Conservation (phyloP, 2,797 vertebrate species). For the Hydrolagus colliei region DNA sequence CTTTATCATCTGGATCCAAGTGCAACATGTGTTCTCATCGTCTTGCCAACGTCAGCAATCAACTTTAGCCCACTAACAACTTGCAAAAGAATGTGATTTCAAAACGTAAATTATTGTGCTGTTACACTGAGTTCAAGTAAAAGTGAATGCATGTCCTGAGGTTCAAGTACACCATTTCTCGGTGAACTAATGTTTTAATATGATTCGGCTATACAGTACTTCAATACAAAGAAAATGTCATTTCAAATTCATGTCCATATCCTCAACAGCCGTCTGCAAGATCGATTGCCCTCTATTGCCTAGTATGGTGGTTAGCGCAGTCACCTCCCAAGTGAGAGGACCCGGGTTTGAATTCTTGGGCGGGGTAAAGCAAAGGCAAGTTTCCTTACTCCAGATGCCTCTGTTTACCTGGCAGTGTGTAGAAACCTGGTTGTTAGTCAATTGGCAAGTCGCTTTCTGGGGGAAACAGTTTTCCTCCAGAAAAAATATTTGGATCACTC, state of each 20-base stretch:
- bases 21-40: conserved; percentile 13
- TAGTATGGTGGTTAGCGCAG: not conserved
- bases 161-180: not conserved
- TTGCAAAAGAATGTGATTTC: not conserved
- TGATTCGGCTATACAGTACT: conserved; percentile 5
- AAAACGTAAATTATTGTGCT: conserved; percentile 2
- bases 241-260: not conserved
- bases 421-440: too few species aligned
- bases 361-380: too few species aligned
- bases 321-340: too few species aligned
- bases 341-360: too few species aligned
- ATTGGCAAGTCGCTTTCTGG: too few species aligned
- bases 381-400: too few species aligned
- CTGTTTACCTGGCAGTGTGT: too few species aligned
- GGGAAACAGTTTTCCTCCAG: too few species aligned
- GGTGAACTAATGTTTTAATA: conserved; percentile 22
- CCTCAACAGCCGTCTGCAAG: not conserved
- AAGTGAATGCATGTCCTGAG: not conserved
- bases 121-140: not conserved
- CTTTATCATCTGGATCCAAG: conserved; percentile 7
- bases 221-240: not conserved
- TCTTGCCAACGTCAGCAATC: not conserved
- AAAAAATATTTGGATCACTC: too few species aligned
- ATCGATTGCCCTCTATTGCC: not conserved
- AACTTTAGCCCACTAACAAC: conserved; percentile 6